Percentiles rank a stretch among this genome's conserved stretches.
Conservation (phyloP, 1,140 invertebrate genomes). For the Nasonia vitripennis region DNA sequence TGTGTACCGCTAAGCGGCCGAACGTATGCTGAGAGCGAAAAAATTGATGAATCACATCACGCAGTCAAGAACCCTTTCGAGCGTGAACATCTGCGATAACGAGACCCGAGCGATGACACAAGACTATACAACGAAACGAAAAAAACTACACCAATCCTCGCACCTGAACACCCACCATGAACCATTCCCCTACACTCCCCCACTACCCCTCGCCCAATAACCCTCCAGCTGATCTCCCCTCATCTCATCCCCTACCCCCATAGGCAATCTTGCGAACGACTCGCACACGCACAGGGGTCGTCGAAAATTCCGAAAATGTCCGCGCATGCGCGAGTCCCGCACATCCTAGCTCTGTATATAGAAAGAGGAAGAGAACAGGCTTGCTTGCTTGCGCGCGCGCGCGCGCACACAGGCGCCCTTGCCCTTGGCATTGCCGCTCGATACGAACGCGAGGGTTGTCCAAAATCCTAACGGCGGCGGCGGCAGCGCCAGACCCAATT, state of each 20-base stretch:
- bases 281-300: background rate
- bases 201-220: background rate
- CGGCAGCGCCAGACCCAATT: conserved; percentile 58
- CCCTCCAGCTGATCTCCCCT: conserved; percentile 9
- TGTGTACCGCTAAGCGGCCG: too few species aligned
- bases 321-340: conserved; percentile 7
- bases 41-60: too few species aligned
- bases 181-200: background rate
- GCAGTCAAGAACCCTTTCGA: too few species aligned
- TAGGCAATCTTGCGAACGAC: background rate
- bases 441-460: conserved; percentile 71
- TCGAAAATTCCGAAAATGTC: conserved; percentile 9
- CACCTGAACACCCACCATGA: background rate
- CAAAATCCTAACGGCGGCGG: conserved; percentile 61
- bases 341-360: conserved; percentile 38
- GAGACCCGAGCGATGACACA: too few species aligned
- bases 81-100: too few species aligned
- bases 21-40: too few species aligned
- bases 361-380: conserved; percentile 64
- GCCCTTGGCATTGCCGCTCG: conserved; percentile 76
- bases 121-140: too few species aligned
- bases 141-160: background rate
- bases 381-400: too few species aligned
- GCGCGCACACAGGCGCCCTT: conserved; percentile 68
- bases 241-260: background rate